Percentiles rank a stretch among this genome's conserved stretches.
These are phyloP conservation scores for Marronus borbonicus DNA, from an alignment of 2,888 invertebrate species.

Conservation along the genomic window DNA sequence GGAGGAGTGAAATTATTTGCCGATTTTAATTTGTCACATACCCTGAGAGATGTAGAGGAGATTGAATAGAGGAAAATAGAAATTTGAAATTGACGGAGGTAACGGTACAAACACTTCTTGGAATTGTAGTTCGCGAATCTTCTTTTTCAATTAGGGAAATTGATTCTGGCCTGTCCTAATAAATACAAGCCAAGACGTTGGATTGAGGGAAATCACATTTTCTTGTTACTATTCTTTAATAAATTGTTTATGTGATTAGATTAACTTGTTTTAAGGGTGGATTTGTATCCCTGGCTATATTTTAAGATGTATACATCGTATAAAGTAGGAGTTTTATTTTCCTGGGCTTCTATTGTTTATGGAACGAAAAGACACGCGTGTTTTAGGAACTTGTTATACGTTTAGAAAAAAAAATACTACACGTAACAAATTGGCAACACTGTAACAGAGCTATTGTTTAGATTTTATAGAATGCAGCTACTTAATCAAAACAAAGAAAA, in stretches of 20 bases:
- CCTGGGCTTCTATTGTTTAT: too few relatives aligned
- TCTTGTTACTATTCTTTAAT: conserved; percentile 41
- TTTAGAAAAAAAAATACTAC: too few relatives aligned
- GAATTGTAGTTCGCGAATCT: not conserved
- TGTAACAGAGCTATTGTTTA: too few relatives aligned
- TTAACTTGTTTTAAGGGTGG: conserved; percentile 26
- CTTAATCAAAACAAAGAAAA: too few relatives aligned
- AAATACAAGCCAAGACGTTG: conserved; percentile 30
- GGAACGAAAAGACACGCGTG: not conserved
- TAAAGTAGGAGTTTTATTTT: not conserved
- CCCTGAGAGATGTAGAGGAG: too few relatives aligned
- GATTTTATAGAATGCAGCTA: too few relatives aligned
- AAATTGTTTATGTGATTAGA: conserved; percentile 52
- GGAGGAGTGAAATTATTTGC: conserved; percentile 32
- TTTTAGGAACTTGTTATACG: too few relatives aligned
- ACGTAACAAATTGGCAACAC: too few relatives aligned
- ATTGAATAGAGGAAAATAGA: too few relatives aligned
- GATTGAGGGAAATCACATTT: conserved; percentile 31
- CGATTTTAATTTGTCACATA: conserved; percentile 32
- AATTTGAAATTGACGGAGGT: too few relatives aligned
- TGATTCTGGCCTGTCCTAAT: conserved; percentile 41
- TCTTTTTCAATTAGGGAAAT: conserved; percentile 45
- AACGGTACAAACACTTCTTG: not conserved
- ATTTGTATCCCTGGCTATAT: not conserved
- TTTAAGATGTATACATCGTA: conserved; percentile 3